phyloP scores from a whole-genome alignment of 2,888 invertebrate species.

The Sisyra terminalis region DNA sequence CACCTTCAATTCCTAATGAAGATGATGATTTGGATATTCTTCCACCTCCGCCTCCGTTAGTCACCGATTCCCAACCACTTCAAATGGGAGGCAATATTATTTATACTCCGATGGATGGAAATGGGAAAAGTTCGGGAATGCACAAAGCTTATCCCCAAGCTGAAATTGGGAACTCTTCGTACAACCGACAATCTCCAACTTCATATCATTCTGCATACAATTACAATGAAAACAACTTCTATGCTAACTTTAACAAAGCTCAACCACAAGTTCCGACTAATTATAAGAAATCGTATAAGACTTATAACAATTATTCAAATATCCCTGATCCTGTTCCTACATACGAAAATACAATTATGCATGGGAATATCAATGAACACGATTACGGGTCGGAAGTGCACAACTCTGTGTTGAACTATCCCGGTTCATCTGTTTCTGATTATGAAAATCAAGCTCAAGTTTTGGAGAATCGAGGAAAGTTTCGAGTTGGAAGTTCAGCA shows the following conservation, averaged over 20 bases:
- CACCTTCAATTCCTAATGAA: constrained; percentile 32
- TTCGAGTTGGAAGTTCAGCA: constrained; percentile 6
- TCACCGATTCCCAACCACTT: constrained; percentile 32
- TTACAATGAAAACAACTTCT: neutral
- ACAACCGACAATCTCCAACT: neutral
- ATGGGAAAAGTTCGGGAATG: neutral
- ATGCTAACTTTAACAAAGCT: constrained; percentile 2
- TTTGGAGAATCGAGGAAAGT: constrained; percentile 2
- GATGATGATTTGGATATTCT: constrained; percentile 35
- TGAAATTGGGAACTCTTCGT: no score
- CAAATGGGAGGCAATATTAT: neutral
- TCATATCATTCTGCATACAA: neutral
- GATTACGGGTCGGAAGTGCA: neutral
- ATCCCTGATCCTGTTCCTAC: constrained; percentile 1
- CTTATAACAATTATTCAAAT: constrained; percentile 1
- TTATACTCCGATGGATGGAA: constrained; percentile 3
- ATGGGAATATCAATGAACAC: neutral
- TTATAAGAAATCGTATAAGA: neutral
- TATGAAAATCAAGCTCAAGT: constrained; percentile 5
- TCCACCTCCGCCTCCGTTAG: constrained; percentile 68
- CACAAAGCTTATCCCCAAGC: constrained; percentile 1
- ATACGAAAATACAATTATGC: constrained; percentile 5
- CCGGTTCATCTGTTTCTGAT: constrained; percentile 7
- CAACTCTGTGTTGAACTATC: constrained; percentile 5
- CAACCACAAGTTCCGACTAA: constrained; percentile 5